Percentiles rank a stretch among this genome's conserved stretches.
These are phyloP conservation scores for Semnornis frantzii DNA, from an alignment of 2,113 vertebrate species.

Conservation along the genomic window DNA sequence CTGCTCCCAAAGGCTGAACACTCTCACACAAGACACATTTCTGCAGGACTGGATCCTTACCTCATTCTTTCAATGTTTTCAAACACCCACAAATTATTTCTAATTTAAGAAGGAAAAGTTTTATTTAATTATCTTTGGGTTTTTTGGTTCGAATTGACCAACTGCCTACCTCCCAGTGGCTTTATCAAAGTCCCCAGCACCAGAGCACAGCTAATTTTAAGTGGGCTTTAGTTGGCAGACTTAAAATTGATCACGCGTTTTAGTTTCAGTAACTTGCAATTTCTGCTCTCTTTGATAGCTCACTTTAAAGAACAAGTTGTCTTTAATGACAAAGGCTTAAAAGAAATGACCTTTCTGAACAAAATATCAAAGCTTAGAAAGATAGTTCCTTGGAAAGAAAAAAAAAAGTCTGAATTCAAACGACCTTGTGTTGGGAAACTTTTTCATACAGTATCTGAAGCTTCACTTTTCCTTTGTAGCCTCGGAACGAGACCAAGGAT, in stretches of 20 bases:
- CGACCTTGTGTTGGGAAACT: conserved; percentile 80
- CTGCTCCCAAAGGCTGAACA: not conserved
- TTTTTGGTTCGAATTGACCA: conserved; percentile 59
- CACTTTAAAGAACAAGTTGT: conserved; percentile 78
- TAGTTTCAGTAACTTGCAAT: conserved; percentile 81
- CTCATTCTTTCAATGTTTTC: not conserved
- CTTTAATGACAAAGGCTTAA: conserved; percentile 82
- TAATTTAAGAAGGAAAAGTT: conserved; percentile 48
- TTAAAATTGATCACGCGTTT: conserved; percentile 77
- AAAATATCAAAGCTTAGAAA: conserved; percentile 78
- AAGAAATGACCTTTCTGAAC: conserved; percentile 79
- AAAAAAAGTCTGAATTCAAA: conserved; percentile 72
- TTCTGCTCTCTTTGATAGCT: conserved; percentile 78
- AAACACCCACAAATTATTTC: not conserved
- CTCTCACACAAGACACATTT: not conserved
- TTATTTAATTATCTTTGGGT: conserved; percentile 70
- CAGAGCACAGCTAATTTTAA: conserved; percentile 74
- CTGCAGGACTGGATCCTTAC: not conserved
- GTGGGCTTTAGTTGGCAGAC: conserved; percentile 70
- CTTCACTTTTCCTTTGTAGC: conserved; percentile 62
- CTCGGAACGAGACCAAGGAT: not conserved
- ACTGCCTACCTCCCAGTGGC: conserved; percentile 20
- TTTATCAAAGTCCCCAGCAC: conserved; percentile 73
- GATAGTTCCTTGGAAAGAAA: conserved; percentile 64
- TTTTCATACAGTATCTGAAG: conserved; percentile 70